Base-by-base conservation (phyloP, 2,888 invertebrate species). In the Zootermopsis nevadensis region DNA sequence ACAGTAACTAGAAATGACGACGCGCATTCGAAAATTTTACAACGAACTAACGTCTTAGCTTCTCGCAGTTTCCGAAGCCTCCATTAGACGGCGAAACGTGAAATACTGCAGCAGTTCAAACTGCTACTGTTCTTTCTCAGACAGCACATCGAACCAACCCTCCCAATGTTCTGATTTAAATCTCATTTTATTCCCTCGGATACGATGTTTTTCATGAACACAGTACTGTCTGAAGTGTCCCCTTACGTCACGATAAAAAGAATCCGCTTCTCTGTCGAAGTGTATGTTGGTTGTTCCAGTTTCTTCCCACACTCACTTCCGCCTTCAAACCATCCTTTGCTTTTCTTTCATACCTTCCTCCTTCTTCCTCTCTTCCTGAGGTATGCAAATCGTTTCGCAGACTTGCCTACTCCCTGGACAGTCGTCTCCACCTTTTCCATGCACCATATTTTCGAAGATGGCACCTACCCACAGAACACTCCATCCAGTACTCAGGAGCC, bases 351-450 rank as follows among this genome's bases (percentile, higher is more conserved):
- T 31, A 35, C 35, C 33, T 72, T 24, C 22, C 33, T 33, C 72
- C 22, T 72, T 35, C 35, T 35, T 35, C 35, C 72, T 35, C 33
- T 35, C 35, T 72, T 35, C 35, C 35, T 35, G 55, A 55, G 30
- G 79, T 79, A 79, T 79, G 79, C 35, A 79, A 79, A 79, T 79
- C 79, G 79, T 77, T 77, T 53, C 30, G 74, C 74, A 38, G 30
- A 38, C 74, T 74, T 27, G 27, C 77, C 31, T 55, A 35, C 31
- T 55, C 79, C 33, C 60, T 79, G 55, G 55, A 55, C 35, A 77
- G 42, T 24, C 33, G 79, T 79, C 79, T 79, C 79, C 79, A 79
- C 79, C 35, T 79, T 79, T 79, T 79, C 60, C 55, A 79, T 79
- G 79, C 79, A 60, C n/a, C 53, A 55, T 33, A 60, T 33, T 79